Evolutionary conservation across 2,888 invertebrate species (phyloP).

Genomic region (Dorcus parallelipipedus): DNA sequence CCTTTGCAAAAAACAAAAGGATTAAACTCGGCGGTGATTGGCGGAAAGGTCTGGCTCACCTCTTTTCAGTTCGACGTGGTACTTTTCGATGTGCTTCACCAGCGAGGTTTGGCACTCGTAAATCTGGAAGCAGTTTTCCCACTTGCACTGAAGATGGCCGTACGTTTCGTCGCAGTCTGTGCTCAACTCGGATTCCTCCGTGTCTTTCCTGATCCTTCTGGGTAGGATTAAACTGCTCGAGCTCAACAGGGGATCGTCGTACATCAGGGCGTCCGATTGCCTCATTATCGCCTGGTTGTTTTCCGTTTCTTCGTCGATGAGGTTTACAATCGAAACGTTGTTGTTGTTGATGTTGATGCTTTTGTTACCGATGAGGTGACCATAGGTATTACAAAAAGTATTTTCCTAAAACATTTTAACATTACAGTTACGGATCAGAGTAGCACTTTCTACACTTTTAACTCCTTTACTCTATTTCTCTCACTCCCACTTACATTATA

Average conservation of each 20-base stretch:
- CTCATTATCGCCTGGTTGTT: slow-evolving; percentile 49
- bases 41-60: slow-evolving; percentile 43
- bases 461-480: too few relatives aligned
- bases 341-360: slow-evolving; percentile 33
- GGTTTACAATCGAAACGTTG: slow-evolving; percentile 23
- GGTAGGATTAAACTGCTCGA: slow-evolving; percentile 26
- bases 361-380: slow-evolving; percentile 39
- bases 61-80: slow-evolving; percentile 83
- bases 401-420: not conserved
- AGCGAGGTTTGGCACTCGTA: slow-evolving; percentile 77
- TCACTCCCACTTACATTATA: too few relatives aligned
- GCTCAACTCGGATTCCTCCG: slow-evolving; percentile 8
- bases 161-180: slow-evolving; percentile 22
- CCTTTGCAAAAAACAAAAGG: slow-evolving; percentile 44
- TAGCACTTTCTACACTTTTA: too few relatives aligned
- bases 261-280: slow-evolving; percentile 47
- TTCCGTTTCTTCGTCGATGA: slow-evolving; percentile 3
- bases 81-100: slow-evolving; percentile 79
- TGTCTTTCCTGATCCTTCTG: slow-evolving; percentile 18
- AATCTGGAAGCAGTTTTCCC: slow-evolving; percentile 80
- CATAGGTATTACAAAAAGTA: slow-evolving; percentile 24
- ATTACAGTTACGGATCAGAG: too few relatives aligned
- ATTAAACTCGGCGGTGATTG: not conserved
- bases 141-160: slow-evolving; percentile 63
- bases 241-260: slow-evolving; percentile 41